Percentiles rank a stretch among this genome's conserved stretches.
Evolutionary conservation across 2,888 invertebrate genomes (phyloP).

Genomic region (Neoascia interrupta): DNA sequence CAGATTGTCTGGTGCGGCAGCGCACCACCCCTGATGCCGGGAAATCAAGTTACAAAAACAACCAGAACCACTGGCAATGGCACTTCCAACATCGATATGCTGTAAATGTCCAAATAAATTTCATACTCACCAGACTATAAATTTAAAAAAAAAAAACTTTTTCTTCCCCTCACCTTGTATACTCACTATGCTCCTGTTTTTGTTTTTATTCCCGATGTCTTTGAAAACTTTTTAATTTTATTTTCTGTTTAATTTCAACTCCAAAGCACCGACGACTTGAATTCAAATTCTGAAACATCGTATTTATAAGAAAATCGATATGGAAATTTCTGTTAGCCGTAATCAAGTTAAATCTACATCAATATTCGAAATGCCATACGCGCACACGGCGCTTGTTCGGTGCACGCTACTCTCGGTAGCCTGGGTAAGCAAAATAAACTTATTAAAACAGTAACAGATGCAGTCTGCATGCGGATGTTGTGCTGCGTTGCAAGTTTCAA

Average conservation of each 20-base stretch:
- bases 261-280: background rate
- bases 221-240: slow-evolving; percentile 1
- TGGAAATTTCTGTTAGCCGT: no score
- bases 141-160: slow-evolving; percentile 15
- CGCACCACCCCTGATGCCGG: slow-evolving; percentile 76
- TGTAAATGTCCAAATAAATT: slow-evolving; percentile 77
- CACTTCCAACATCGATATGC: slow-evolving; percentile 80
- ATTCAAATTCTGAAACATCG: no score
- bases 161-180: background rate
- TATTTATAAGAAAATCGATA: no score
- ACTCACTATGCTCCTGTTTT: no score
- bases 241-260: slow-evolving; percentile 5
- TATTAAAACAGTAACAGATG: no score
- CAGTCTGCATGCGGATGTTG: no score
- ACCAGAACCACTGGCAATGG: slow-evolving; percentile 86
- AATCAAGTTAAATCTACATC: no score
- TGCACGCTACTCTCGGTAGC: no score
- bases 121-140: slow-evolving; percentile 20
- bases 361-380: no score
- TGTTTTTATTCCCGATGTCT: background rate
- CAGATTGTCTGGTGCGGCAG: slow-evolving; percentile 80
- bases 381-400: no score
- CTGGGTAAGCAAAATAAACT: no score
- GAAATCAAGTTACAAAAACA: slow-evolving; percentile 82
- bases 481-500: no score